phyloP scores from a whole-genome alignment of 2,797 vertebrate species.

The Rhinichthys osculus region DNA sequence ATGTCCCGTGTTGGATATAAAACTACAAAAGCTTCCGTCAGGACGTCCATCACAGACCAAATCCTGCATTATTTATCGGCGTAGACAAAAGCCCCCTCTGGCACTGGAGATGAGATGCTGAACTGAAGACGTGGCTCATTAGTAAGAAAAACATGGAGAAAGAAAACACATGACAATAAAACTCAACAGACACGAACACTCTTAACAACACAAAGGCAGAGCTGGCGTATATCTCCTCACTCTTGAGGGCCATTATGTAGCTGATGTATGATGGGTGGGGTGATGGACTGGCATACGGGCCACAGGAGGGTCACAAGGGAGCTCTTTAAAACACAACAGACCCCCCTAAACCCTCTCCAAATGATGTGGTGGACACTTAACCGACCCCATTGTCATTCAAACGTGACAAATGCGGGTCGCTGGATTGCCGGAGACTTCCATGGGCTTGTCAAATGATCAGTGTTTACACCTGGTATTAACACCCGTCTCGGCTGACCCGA shows the following conservation, averaged over 20 bases:
- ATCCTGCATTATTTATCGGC: constrained; percentile 74
- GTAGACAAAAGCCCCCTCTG: constrained; percentile 70
- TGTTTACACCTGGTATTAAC: constrained; percentile 32
- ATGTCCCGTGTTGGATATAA: constrained; percentile 7
- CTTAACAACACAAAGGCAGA: constrained; percentile 66
- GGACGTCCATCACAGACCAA: constrained; percentile 59
- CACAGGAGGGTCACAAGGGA: constrained; percentile 68
- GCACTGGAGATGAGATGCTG: constrained; percentile 66
- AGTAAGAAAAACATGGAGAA: constrained; percentile 62
- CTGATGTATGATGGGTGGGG: constrained; percentile 65
- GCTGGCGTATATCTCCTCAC: constrained; percentile 65
- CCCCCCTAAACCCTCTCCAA: constrained; percentile 22
- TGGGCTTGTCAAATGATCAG: not conserved
- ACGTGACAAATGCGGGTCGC: constrained; percentile 62
- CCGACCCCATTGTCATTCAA: constrained; percentile 76
- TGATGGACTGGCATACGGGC: constrained; percentile 54
- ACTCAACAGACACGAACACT: constrained; percentile 63
- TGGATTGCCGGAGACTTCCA: constrained; percentile 21
- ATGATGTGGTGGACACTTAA: constrained; percentile 68
- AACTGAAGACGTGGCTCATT: constrained; percentile 70
- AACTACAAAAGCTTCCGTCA: constrained; percentile 42
- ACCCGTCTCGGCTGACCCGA: not conserved
- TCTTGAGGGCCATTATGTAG: constrained; percentile 62
- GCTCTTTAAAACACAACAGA: constrained; percentile 49
- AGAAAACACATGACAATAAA: constrained; percentile 70